Evolutionary conservation across 2,888 invertebrate genomes (phyloP).

Genomic region (Pseudoips prasinana): DNA sequence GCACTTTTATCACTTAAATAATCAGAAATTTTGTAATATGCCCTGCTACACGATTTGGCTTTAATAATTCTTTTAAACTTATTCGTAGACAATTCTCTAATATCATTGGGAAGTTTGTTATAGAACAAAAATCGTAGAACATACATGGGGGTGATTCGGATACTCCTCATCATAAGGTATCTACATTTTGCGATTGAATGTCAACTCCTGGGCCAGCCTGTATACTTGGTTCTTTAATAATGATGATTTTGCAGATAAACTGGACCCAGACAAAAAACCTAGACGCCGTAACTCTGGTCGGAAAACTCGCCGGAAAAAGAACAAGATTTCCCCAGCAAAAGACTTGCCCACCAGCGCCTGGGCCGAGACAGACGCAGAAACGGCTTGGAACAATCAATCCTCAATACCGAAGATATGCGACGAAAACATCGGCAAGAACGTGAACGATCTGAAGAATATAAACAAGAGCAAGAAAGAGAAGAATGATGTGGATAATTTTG

Average conservation of each 20-base stretch:
- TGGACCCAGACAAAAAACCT: conserved; percentile 47
- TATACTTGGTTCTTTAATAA: too few relatives aligned
- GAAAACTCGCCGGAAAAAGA: conserved; percentile 62
- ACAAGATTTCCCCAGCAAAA: conserved; percentile 57
- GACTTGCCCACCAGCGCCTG: conserved; percentile 31
- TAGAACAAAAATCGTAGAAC: too few relatives aligned
- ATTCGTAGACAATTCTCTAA: too few relatives aligned
- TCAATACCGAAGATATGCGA: conserved; percentile 41
- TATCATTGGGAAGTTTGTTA: too few relatives aligned
- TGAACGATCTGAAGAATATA: conserved; percentile 54
- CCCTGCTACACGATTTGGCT: too few relatives aligned
- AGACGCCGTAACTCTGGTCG: conserved; percentile 61
- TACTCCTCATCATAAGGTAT: too few relatives aligned
- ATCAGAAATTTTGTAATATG: too few relatives aligned
- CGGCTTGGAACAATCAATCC: conserved; percentile 41
- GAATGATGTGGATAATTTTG: conserved; percentile 19
- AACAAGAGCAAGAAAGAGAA: conserved; percentile 14
- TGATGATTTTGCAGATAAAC: conserved; percentile 21
- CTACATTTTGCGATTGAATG: too few relatives aligned
- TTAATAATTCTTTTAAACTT: too few relatives aligned
- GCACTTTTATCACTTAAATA: too few relatives aligned
- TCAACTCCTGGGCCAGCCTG: too few relatives aligned
- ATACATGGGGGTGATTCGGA: too few relatives aligned
- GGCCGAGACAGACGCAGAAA: conserved; percentile 10
- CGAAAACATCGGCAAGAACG: conserved; percentile 62